These are phyloP conservation scores for Drosophila sulfurigaster DNA, from an alignment of 1,140 invertebrate species.

Conservation along the genomic window DNA sequence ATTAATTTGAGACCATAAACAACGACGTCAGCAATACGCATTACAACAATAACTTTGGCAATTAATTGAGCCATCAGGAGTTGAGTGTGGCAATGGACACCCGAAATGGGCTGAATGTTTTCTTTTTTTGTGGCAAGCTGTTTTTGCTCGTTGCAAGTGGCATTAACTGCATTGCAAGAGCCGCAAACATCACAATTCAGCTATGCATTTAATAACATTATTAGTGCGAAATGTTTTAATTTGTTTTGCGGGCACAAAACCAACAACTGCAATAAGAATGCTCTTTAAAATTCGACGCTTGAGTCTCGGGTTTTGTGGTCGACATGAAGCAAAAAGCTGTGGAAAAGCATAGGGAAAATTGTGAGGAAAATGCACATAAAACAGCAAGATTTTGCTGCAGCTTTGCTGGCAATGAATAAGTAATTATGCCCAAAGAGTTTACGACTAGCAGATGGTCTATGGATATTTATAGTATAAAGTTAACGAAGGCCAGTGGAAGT, in stretches of 20 bases:
- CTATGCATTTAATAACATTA: slow-evolving; percentile 25
- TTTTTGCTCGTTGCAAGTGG: slow-evolving; percentile 19
- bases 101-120: slow-evolving; percentile 33
- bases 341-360: background rate
- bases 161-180: slow-evolving; percentile 29
- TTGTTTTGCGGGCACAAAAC: slow-evolving; percentile 32
- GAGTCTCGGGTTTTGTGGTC: slow-evolving; percentile 32
- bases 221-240: slow-evolving; percentile 46
- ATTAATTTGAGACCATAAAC: slow-evolving; percentile 34
- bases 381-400: slow-evolving; percentile 4
- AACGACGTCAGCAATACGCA: background rate
- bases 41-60: background rate
- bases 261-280: background rate
- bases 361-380: slow-evolving; percentile 5
- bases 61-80: slow-evolving; percentile 20
- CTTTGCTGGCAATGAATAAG: background rate
- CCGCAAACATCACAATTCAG: slow-evolving; percentile 5
- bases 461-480: background rate
- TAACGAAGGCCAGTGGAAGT: background rate
- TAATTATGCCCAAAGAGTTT: background rate
- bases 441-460: background rate
- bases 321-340: slow-evolving; percentile 26
- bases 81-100: background rate
- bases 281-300: slow-evolving; percentile 7
- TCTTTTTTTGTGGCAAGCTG: slow-evolving; percentile 29